A percentile compares a stretch with the other conserved stretches of the same genome.
phyloP scores from a whole-genome alignment of 2,797 vertebrate genomes.

The Gastrophryne carolinensis region DNA sequence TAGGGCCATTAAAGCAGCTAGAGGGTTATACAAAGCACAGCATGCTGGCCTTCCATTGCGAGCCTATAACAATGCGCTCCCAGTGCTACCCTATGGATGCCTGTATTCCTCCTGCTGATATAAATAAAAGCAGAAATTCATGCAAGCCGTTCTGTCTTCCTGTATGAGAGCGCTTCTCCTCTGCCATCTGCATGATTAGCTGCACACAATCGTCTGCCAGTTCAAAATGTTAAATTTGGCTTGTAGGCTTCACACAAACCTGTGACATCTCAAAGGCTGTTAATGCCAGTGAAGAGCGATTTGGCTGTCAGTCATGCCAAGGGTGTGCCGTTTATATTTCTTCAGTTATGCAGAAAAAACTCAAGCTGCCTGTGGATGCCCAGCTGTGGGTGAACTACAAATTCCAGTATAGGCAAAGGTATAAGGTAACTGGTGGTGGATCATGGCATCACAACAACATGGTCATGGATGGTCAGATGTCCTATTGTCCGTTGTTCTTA shows the following conservation, averaged over 20 bases:
- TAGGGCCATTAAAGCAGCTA: background rate
- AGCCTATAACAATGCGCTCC: constrained; percentile 1
- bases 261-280: constrained; percentile 24
- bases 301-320: background rate
- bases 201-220: constrained; percentile 26
- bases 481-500: too few species aligned
- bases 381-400: background rate
- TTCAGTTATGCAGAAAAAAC: background rate
- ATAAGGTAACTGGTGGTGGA: too few species aligned
- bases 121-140: constrained; percentile 49
- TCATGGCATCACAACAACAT: too few species aligned
- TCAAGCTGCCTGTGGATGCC: background rate
- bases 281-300: background rate
- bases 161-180: constrained; percentile 23
- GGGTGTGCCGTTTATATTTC: background rate
- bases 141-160: constrained; percentile 46
- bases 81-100: constrained; percentile 13
- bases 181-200: constrained; percentile 39
- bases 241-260: constrained; percentile 23
- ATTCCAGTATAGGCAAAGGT: background rate
- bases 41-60: constrained; percentile 8
- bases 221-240: constrained; percentile 48
- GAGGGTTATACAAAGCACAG: background rate
- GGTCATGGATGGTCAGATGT: too few species aligned
- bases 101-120: constrained; percentile 10